phyloP scores from a whole-genome alignment of 1,140 invertebrate genomes.

The Drosophila yakuba region DNA sequence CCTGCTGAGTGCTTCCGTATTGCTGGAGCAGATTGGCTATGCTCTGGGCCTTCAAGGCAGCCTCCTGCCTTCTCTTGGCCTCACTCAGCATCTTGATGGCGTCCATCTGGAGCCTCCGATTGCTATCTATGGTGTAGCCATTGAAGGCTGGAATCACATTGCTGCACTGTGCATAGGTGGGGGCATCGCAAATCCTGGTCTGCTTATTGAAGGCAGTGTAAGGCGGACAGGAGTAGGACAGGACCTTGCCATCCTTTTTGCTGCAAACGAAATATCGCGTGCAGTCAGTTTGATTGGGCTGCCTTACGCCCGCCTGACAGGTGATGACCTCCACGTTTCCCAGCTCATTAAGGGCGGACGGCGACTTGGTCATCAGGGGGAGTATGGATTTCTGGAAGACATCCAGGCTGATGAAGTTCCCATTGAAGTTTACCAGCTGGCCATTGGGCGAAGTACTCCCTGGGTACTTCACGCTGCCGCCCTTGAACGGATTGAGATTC shows the following conservation, averaged over 20 bases:
- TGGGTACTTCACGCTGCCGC: conserved; percentile 38
- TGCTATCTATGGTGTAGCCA: conserved; percentile 67
- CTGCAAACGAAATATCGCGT: conserved; percentile 86
- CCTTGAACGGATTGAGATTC: conserved; percentile 13
- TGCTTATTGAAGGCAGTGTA: conserved; percentile 85
- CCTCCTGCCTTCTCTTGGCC: conserved; percentile 71
- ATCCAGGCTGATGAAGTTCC: conserved; percentile 79
- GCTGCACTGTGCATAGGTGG: conserved; percentile 79
- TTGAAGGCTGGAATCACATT: conserved; percentile 44
- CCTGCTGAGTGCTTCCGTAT: conserved; percentile 40
- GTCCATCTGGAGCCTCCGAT: conserved; percentile 71
- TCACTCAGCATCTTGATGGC: conserved; percentile 68
- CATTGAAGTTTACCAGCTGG: conserved; percentile 77
- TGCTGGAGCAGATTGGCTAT: conserved; percentile 72
- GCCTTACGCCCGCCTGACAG: conserved; percentile 84
- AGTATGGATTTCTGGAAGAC: conserved; percentile 79
- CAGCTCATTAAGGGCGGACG: conserved; percentile 37
- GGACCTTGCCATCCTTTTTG: conserved; percentile 83
- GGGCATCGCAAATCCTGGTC: conserved; percentile 84
- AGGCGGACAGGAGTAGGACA: conserved; percentile 85
- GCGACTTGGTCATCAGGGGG: conserved; percentile 64
- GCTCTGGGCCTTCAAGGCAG: conserved; percentile 70
- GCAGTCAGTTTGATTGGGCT: conserved; percentile 85
- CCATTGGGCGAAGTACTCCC: conserved; percentile 7
- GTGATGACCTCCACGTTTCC: conserved; percentile 84